Evolutionary conservation across 2,113 vertebrate genomes (phyloP), one percentile per base, ranked within the genome.

Genomic region (Archilochus colubris): DNA sequence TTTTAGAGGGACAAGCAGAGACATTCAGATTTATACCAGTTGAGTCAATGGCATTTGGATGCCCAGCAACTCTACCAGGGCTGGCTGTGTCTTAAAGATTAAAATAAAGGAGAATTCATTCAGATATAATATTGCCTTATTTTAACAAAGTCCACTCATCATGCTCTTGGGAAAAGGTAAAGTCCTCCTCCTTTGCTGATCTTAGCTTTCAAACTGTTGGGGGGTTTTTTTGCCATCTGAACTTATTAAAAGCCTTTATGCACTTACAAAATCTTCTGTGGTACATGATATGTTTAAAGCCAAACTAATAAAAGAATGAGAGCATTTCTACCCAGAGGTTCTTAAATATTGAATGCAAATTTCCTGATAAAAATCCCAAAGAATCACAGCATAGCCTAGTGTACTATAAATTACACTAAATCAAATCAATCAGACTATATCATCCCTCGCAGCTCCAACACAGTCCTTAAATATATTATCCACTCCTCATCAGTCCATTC

Each of bases 391-490:
- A 78, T 28, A 83, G 64, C 40, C 94, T 80, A 94, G 91, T 57
- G 74, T 55, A 70, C 82, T 86, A 80, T 96, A 94, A 96, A 94
- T 95, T 86, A 95, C 2, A 18, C 30, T 94, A 91, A 94, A 93
- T 95, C 92, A 88, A 91, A 93, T 97, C 96, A 95, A 96, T 97
- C 90, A 94, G 83, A 43, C 86, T 88, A 68, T 81, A 94, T 89
- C 30, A 31, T 95, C 91, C 88, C 93, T 89, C 55, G 89, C 4
- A 91, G 75, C 78, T 96, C 77, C 88, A 85, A 76, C 82, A 75
- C 62, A 76, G 87, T 89, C 88, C 94, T 96, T 94, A 96, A 96
- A 95, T 95, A 93, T 82, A 96, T 96, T 95, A 89, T 79, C 87
- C 80, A 88, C 76, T 95, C 95, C 91, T 97, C 91, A 83, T 93